Evolutionary conservation across 2,113 vertebrate species (phyloP), one percentile per base, ranked within the genome.

Genomic region (Sphyrna mokarran): DNA sequence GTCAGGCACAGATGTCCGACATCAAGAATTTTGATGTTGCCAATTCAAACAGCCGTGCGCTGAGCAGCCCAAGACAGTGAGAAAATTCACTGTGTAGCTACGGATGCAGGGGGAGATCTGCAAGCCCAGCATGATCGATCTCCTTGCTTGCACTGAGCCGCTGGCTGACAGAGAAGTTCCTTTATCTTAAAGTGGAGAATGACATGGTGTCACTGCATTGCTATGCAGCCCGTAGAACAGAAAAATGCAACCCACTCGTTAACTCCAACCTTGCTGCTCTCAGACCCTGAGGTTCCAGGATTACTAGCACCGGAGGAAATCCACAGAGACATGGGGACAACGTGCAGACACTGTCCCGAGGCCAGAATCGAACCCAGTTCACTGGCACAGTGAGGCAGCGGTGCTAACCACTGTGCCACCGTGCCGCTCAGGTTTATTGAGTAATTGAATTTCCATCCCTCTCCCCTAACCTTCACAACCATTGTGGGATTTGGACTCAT

Each of bases 201-300:
- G 29, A 5, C 72, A 29, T 66, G 33, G 43, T 54, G 43, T 70
- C 94, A 95, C 23, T 54, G 26, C 22, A 95, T 33, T 54, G 23
- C 69, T 76, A 70, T 95, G 94, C 40, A 72, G 40, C 94, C 33
- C n/a, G 48, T 70, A 9, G 43, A 29, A 43, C 0, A 95, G 40
- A 7, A 54, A 76, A 33, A 72, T 48, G 1, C 23, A 95, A 54
- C 69, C 68, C 14, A 76, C 23, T 10, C 33, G 69, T 48, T 95
- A 95, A 48, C 94, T 95, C 94, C 69, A 70, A 54, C 94, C 94
- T 48, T 72, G 68, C 66, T 94, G 66, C 16, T 76, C 91, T 22
- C 66, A 10, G 66, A 37, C n/a, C 68, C 63, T 16, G 10, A 18
- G 23, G 9, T 76, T 76, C n/a, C n/a, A 37, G 78, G 26, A 9